phyloP scores from a whole-genome alignment of 2,113 vertebrate species.

The Prunella himalayana region DNA sequence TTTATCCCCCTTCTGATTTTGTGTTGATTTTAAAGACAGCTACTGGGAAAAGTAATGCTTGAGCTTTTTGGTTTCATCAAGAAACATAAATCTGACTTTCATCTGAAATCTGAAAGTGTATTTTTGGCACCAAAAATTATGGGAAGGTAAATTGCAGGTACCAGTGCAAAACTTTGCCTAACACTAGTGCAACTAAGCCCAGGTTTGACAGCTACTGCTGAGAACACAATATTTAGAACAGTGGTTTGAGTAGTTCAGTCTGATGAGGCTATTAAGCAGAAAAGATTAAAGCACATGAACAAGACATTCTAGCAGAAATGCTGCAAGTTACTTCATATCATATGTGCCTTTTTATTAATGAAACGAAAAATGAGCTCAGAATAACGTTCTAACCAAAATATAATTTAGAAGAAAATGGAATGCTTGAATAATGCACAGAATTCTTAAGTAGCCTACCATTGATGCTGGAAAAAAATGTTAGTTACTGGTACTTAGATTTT shows the following conservation, averaged over 20 bases:
- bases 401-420: slow-evolving; percentile 12
- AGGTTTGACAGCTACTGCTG: background rate
- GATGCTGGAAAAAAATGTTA: background rate
- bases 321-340: background rate
- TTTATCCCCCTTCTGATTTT: background rate
- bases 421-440: background rate
- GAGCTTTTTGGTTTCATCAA: background rate
- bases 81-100: background rate
- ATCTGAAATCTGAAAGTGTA: background rate
- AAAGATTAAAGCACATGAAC: background rate
- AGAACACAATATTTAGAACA: background rate
- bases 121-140: background rate
- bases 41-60: background rate
- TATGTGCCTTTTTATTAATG: background rate
- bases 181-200: background rate
- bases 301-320: background rate
- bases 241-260: background rate
- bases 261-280: background rate
- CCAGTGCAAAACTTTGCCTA: background rate
- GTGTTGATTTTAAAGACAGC: background rate
- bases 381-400: background rate
- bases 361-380: background rate
- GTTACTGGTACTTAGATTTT: background rate
- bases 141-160: background rate
- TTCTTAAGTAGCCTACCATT: background rate